Conservation (phyloP, 2,797 vertebrate genomes). For the Nothura maculosa region DNA sequence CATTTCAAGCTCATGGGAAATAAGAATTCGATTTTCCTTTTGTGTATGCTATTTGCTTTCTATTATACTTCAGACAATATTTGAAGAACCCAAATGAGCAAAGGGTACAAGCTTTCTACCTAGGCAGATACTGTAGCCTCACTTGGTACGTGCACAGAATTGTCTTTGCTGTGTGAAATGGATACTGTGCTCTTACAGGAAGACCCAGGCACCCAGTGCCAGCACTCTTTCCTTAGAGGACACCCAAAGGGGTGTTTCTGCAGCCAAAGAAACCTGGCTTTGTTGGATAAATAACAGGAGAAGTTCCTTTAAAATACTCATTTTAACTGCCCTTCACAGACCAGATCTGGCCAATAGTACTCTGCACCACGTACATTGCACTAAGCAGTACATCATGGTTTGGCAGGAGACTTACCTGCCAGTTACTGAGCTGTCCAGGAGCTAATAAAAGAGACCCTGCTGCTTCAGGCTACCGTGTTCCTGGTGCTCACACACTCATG, state of each 20-base stretch:
- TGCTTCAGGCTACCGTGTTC: neutral
- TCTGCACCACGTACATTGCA: neutral
- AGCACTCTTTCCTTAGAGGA: neutral
- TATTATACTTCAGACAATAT: neutral
- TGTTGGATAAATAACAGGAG: neutral
- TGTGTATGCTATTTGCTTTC: neutral
- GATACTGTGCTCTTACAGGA: neutral
- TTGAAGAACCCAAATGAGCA: neutral
- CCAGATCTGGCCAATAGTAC: neutral
- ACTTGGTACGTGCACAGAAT: neutral
- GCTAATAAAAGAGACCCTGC: fast-evolving
- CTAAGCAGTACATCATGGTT: neutral
- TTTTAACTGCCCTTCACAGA: neutral
- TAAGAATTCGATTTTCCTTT: neutral
- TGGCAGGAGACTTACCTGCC: neutral
- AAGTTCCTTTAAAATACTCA: neutral
- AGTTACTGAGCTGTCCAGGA: neutral
- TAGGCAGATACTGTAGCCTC: neutral
- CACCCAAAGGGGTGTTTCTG: too few relatives aligned
- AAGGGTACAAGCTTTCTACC: neutral
- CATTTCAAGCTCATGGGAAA: neutral
- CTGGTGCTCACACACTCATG: neutral
- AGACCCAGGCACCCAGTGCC: neutral
- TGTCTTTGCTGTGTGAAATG: neutral
- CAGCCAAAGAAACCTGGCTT: neutral